These are phyloP conservation scores for Empis livida DNA, from an alignment of 2,888 invertebrate genomes.

Conservation along the genomic window DNA sequence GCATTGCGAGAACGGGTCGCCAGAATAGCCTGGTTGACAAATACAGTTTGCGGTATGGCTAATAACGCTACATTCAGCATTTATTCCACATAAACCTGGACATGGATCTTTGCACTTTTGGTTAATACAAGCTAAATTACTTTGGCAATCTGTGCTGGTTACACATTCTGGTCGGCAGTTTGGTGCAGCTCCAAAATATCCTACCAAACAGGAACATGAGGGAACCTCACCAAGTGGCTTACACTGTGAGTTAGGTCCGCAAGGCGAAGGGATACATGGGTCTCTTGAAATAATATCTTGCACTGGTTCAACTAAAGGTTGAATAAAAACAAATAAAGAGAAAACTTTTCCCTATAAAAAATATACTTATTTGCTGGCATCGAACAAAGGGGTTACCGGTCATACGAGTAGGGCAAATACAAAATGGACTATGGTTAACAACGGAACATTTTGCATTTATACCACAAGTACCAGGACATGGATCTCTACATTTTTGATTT, in stretches of 20 bases:
- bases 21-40: conserved; percentile 52
- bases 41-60: conserved; percentile 62
- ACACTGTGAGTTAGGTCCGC: conserved; percentile 67
- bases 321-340: not conserved
- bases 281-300: conserved; percentile 38
- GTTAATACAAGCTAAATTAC: conserved; percentile 57
- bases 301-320: conserved; percentile 36
- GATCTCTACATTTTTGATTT: conserved; percentile 67
- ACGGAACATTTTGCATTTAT: conserved; percentile 60
- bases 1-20: conserved; percentile 65
- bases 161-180: conserved; percentile 70
- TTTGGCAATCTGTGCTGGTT: conserved; percentile 60
- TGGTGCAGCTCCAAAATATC: conserved; percentile 56
- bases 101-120: conserved; percentile 68
- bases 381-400: conserved; percentile 66
- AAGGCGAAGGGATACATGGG: conserved; percentile 67
- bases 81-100: conserved; percentile 53
- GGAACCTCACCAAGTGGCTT: conserved; percentile 51
- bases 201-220: conserved; percentile 59
- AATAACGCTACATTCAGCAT: conserved; percentile 60
- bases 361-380: conserved; percentile 45
- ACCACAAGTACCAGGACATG: conserved; percentile 75
- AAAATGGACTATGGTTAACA: conserved; percentile 68
- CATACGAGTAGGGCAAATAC: conserved; percentile 52
- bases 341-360: not conserved